These are phyloP conservation scores for Cyanoramphus novaezelandiae DNA, from an alignment of 2,113 vertebrate species.

Conservation along the genomic window DNA sequence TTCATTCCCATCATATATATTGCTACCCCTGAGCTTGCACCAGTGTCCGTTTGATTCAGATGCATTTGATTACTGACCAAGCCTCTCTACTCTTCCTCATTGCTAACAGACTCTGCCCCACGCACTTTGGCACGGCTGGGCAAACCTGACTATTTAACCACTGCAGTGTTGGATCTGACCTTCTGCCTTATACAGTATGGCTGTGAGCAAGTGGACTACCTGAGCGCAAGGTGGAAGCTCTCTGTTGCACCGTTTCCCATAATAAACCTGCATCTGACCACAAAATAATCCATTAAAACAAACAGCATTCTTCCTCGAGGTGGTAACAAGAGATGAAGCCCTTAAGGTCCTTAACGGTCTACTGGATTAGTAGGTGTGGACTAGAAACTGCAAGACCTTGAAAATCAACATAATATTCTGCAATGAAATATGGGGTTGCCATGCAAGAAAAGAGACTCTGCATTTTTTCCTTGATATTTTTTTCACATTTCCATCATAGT, in stretches of 20 bases:
- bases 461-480: background rate
- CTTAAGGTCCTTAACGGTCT: background rate
- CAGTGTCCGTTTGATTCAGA: background rate
- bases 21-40: background rate
- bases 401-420: background rate
- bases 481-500: background rate
- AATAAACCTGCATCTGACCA: background rate
- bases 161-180: background rate
- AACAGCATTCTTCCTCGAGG: background rate
- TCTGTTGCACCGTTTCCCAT: background rate
- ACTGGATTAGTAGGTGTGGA: background rate
- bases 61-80: background rate
- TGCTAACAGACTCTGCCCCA: background rate
- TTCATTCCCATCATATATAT: background rate
- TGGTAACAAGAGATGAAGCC: background rate
- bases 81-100: background rate
- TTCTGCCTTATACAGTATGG: background rate
- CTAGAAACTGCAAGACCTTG: background rate
- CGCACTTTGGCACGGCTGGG: background rate
- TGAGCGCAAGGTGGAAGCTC: background rate
- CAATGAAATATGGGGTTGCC: background rate
- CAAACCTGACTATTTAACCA: background rate
- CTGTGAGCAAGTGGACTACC: background rate
- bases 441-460: background rate
- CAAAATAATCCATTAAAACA: background rate